These are phyloP conservation scores for Syritta pipiens DNA, from an alignment of 2,888 invertebrate species.

Conservation along the genomic window DNA sequence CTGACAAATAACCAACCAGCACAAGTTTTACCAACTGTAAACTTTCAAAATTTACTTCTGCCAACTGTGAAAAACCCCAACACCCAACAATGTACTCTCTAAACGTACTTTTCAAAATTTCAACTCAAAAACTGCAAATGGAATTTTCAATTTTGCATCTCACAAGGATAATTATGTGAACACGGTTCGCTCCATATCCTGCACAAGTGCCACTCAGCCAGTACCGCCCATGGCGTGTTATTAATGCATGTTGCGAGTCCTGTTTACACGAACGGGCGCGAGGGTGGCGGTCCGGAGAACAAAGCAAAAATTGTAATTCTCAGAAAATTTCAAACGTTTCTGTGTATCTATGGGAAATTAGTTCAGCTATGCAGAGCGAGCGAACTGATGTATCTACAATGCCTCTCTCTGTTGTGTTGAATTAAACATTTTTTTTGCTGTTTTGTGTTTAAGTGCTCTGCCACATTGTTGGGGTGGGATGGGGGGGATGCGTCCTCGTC, in stretches of 20 bases:
- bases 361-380: conserved; percentile 22
- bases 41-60: too few species aligned
- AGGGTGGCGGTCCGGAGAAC: too few species aligned
- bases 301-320: conserved; percentile 3
- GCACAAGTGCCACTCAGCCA: too few species aligned
- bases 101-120: too few species aligned
- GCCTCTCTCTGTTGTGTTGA: background rate
- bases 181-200: background rate
- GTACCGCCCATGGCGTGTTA: conserved; percentile 6
- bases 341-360: conserved; percentile 28
- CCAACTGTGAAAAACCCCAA: too few species aligned
- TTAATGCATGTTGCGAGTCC: conserved; percentile 28
- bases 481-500: too few species aligned
- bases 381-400: conserved; percentile 4
- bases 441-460: conserved; percentile 10
- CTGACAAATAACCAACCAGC: too few species aligned
- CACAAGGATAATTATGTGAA: conserved; percentile 18
- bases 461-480: too few species aligned
- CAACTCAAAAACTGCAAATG: too few species aligned
- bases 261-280: background rate
- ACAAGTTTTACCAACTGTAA: too few species aligned
- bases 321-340: conserved; percentile 4
- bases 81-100: too few species aligned
- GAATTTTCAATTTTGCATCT: conserved; percentile 2
- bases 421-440: conserved; percentile 37